Evolutionary conservation across 2,888 invertebrate species (phyloP).

Genomic region (Junonia oenone): DNA sequence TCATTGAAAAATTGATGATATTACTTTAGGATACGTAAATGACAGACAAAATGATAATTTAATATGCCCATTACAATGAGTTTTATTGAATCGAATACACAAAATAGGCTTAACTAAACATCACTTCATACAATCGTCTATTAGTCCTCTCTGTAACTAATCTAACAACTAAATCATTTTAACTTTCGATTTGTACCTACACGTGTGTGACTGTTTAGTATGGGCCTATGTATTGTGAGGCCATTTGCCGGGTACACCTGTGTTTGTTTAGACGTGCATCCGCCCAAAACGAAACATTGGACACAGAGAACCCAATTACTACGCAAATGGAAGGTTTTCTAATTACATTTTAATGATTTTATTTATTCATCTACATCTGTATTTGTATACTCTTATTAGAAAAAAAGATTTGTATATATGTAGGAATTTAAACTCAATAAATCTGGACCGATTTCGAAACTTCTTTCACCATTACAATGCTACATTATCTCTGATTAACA

Average conservation of each 20-base stretch:
- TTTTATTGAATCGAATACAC: too few relatives aligned
- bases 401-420: too few relatives aligned
- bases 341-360: background rate
- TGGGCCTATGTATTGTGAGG: conserved; percentile 2
- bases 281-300: conserved; percentile 1
- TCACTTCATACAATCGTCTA: background rate
- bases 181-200: background rate
- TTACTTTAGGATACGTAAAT: too few relatives aligned
- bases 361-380: too few relatives aligned
- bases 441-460: too few relatives aligned
- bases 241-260: conserved; percentile 9
- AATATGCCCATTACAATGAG: too few relatives aligned
- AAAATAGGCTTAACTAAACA: too few relatives aligned
- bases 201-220: background rate
- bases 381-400: background rate
- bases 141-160: background rate
- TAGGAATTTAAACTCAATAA: too few relatives aligned
- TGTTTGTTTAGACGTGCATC: conserved; percentile 6
- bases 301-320: background rate
- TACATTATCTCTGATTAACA: too few relatives aligned
- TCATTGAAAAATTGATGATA: too few relatives aligned
- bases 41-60: too few relatives aligned
- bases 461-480: too few relatives aligned
- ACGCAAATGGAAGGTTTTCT: background rate
- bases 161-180: background rate